A percentile compares a stretch with the other conserved stretches of the same genome.
phyloP scores from a whole-genome alignment of 92 coral and sea anemone genomes.

The Umimayanthus chanpuru region DNA sequence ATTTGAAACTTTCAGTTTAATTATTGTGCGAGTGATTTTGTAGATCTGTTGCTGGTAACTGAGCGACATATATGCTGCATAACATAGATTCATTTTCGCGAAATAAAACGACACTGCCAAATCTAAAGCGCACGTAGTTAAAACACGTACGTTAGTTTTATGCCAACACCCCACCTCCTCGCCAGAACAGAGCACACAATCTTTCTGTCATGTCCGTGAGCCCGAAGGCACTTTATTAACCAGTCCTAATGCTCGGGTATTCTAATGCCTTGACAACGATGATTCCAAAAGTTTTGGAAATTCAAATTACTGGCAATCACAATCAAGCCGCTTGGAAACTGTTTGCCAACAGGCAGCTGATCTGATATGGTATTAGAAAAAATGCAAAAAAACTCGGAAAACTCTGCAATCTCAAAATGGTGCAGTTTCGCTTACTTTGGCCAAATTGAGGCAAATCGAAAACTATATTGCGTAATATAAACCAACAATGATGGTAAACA shows the following conservation, averaged over 20 bases:
- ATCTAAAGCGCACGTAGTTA: not conserved
- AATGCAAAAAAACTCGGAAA: not conserved
- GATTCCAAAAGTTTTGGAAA: constrained; percentile 13
- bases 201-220: constrained; percentile 31
- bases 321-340: constrained; percentile 15
- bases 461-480: not conserved
- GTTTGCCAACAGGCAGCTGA: constrained; percentile 22
- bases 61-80: too few species aligned
- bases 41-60: not conserved
- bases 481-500: not conserved
- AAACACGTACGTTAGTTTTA: too few species aligned
- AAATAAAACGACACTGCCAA: too few species aligned
- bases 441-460: not conserved
- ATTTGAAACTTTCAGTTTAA: too few species aligned
- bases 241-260: constrained; percentile 25
- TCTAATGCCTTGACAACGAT: constrained; percentile 36
- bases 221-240: constrained; percentile 3
- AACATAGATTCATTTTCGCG: too few species aligned
- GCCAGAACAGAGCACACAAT: not conserved
- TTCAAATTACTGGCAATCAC: constrained; percentile 20
- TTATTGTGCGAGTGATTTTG: not conserved
- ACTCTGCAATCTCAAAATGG: constrained; percentile 29
- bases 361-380: not conserved
- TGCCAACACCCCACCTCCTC: not conserved
- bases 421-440: not conserved